A percentile compares a stretch with the other conserved stretches of the same genome.
Evolutionary conservation across 2,113 vertebrate species (phyloP).

Genomic region (Nothocercus nigrocapillus): DNA sequence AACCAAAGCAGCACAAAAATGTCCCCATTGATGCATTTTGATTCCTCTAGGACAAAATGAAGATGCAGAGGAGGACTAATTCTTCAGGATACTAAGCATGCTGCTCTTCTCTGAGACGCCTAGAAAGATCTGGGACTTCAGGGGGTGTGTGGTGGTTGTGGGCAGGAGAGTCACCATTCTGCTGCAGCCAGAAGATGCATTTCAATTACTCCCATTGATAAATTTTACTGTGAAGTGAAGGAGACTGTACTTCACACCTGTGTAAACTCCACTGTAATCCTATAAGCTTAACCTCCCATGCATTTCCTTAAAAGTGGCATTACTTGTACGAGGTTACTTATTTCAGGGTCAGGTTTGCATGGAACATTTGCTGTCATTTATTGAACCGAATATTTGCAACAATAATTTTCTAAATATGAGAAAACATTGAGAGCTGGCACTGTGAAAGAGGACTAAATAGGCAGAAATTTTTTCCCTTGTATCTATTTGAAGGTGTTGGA

Average conservation of each 20-base stretch:
- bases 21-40: background rate
- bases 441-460: slow-evolving; percentile 1
- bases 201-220: background rate
- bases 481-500: slow-evolving; percentile 49
- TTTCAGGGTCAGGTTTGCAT: background rate
- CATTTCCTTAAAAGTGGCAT: background rate
- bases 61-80: background rate
- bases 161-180: background rate
- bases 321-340: background rate
- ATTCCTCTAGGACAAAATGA: slow-evolving; percentile 16
- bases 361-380: background rate
- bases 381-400: background rate
- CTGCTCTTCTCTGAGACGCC: background rate
- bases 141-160: background rate
- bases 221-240: background rate
- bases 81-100: background rate
- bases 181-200: background rate
- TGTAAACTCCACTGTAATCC: background rate
- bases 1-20: slow-evolving; percentile 37
- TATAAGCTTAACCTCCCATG: background rate
- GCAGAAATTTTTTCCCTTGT: slow-evolving; percentile 9
- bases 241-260: background rate
- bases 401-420: slow-evolving; percentile 5
- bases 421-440: background rate
- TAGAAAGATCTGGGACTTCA: background rate